Evolutionary conservation across 2,113 vertebrate species (phyloP).

Genomic region (Dasypus novemcinctus): DNA sequence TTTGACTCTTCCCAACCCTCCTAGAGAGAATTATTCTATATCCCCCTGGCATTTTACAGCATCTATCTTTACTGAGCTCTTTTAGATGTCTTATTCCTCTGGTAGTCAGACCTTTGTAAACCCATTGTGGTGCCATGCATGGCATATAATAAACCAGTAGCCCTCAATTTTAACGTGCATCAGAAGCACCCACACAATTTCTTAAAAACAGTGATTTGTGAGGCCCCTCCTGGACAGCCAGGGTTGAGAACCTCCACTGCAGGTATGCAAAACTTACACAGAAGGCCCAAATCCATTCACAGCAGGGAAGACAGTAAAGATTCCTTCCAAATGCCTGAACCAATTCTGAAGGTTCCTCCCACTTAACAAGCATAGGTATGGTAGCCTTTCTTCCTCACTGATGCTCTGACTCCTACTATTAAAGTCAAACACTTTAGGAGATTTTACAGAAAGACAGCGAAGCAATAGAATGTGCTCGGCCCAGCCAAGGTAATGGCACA

Average conservation of each 20-base stretch:
- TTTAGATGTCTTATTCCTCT: background rate
- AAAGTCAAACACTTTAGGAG: background rate
- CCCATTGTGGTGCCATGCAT: background rate
- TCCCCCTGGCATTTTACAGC: background rate
- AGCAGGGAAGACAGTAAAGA: background rate
- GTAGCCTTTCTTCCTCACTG: background rate
- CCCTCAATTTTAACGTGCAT: background rate
- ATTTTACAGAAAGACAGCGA: background rate
- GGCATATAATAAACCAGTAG: background rate
- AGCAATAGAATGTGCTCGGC: background rate
- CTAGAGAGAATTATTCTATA: background rate
- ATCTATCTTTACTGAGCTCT: background rate
- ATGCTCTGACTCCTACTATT: background rate
- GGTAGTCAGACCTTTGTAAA: background rate
- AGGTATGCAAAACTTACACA: background rate
- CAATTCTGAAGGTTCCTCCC: background rate
- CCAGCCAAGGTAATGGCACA: conserved; percentile 27
- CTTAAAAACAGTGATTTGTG: background rate
- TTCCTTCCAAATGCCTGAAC: background rate
- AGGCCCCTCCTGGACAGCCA: background rate
- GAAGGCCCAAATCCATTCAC: background rate
- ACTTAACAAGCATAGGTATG: background rate
- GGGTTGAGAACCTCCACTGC: background rate
- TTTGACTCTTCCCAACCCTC: background rate
- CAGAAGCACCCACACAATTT: background rate